Base-by-base conservation (phyloP, 2,888 invertebrate species). In the Nebria brevicollis region DNA sequence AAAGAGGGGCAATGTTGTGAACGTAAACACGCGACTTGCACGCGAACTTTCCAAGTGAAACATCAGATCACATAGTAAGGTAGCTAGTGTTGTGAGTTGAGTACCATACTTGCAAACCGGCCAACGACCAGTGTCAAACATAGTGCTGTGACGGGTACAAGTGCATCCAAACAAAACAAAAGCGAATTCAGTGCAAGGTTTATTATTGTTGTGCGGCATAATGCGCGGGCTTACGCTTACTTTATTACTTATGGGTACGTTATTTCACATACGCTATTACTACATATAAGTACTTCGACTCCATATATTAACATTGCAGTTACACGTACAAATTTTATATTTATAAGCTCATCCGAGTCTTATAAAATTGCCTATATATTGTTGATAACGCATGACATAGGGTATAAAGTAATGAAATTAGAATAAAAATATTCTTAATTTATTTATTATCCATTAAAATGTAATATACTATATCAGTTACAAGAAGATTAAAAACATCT, bases 21-120 rank as follows among this genome's bases (percentile, higher is more conserved):
- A 54, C 54, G 54, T 54, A 54, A 54, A 54, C 54, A 54, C 54
- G 54, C 54, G 54, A 54, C 54, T 54, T 54, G 54, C 54, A 54
- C 54, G 54, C 54, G 54, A 54, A 54, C 54, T 54, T 54, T 54
- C 54, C 54, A 54, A 54, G 54, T 54, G 54, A 54, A 54, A 54
- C 54, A 54, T 54, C 54, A 54, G 11, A 54, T 54, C 54, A 54
- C 54, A 54, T 54, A 54, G 54, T 54, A 54, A 54, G 54, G 54
- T 54, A 54, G 54, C 54, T 54, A 13, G 11, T 54, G 54, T 54
- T 54, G 54, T 54, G 54, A 8, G 54, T 54, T 54, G 54, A 8
- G 54, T 54, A 54, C 54, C 54, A 54, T 54, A 54, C 54, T 54
- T 54, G 54, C 54, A 54, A 54, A 54, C 54, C 54, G 54, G 54